These are phyloP conservation scores for Morpho helenor DNA, from an alignment of 2,888 invertebrate species.

Conservation along the genomic window DNA sequence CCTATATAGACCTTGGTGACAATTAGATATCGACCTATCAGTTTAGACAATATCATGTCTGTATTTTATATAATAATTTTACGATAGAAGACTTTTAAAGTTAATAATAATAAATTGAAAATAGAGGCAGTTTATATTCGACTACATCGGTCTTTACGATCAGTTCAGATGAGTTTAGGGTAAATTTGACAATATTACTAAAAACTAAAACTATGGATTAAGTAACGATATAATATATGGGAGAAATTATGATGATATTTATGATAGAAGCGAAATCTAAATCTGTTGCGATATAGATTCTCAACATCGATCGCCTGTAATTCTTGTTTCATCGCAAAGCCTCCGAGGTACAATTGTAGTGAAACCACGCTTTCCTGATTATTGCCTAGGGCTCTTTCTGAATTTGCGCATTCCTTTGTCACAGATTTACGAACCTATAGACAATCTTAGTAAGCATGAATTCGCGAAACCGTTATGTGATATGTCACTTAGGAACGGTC, in stretches of 20 bases:
- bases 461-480: constrained; percentile 3
- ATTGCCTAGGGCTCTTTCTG: constrained; percentile 44
- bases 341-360: constrained; percentile 56
- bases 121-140: no score
- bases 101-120: no score
- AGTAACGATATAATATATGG: no score
- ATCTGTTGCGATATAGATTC: constrained; percentile 42
- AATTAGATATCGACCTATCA: no score
- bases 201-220: no score
- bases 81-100: no score
- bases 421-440: constrained; percentile 31
- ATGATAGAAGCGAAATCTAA: constrained; percentile 16
- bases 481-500: constrained; percentile 8
- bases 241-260: background rate
- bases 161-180: no score
- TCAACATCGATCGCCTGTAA: constrained; percentile 36
- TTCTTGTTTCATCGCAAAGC: constrained; percentile 33
- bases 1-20: no score
- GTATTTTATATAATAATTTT: no score
- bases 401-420: constrained; percentile 34
- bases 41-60: no score
- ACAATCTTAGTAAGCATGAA: constrained; percentile 12
- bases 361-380: constrained; percentile 42
- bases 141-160: no score
- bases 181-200: no score